phyloP scores from a whole-genome alignment of 2,797 vertebrate genomes.

The Spea hammondii region DNA sequence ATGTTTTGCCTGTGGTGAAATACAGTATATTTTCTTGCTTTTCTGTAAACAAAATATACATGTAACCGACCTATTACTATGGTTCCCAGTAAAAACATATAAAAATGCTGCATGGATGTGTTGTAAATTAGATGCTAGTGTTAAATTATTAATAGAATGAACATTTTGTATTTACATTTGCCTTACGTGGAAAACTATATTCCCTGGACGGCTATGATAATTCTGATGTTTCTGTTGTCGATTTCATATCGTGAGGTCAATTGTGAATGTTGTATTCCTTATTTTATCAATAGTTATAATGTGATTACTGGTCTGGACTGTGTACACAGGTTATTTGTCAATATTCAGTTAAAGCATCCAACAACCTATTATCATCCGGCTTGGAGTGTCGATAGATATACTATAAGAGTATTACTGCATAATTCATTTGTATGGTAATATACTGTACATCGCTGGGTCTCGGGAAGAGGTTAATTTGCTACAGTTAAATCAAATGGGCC shows the following conservation, averaged over 20 bases:
- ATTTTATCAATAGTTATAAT: slow-evolving; percentile 4
- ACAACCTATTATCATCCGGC: neutral
- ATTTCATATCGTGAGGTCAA: neutral
- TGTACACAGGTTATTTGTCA: neutral
- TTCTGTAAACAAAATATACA: too few species aligned
- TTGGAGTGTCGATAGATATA: neutral
- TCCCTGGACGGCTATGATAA: too few species aligned
- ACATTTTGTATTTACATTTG: too few species aligned
- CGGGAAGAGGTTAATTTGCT: neutral
- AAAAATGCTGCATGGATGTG: too few species aligned
- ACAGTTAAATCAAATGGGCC: neutral
- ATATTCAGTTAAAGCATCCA: neutral
- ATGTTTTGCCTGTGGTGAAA: neutral
- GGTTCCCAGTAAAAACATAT: too few species aligned
- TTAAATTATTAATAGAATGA: too few species aligned
- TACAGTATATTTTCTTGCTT: too few species aligned
- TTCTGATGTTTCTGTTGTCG: too few species aligned
- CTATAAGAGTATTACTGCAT: neutral
- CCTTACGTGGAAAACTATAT: too few species aligned
- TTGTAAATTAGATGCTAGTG: too few species aligned
- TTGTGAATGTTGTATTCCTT: neutral
- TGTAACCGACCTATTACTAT: too few species aligned
- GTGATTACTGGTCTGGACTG: neutral
- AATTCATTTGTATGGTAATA: neutral
- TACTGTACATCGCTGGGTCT: neutral